phyloP scores from a whole-genome alignment of 2,113 vertebrate species.

The Blennius ocellaris region DNA sequence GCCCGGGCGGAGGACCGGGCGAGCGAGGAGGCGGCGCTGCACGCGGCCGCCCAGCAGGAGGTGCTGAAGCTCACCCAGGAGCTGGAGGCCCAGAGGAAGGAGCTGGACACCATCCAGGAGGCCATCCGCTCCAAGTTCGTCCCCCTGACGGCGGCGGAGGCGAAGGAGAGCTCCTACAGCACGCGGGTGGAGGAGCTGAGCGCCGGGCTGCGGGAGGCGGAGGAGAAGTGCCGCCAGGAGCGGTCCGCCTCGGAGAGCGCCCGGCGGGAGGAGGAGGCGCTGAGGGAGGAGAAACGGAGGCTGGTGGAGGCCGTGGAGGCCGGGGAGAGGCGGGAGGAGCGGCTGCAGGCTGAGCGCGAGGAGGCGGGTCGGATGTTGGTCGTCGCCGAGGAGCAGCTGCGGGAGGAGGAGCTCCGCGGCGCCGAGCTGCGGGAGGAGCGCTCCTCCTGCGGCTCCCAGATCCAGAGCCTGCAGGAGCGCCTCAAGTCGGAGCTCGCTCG shows the following conservation, averaged over 20 bases:
- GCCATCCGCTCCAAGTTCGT: conserved; percentile 91
- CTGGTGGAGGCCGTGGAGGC: conserved; percentile 80
- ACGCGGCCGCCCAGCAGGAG: conserved; percentile 82
- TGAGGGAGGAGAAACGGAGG: conserved; percentile 77
- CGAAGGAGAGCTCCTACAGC: conserved; percentile 84
- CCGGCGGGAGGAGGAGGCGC: conserved; percentile 81
- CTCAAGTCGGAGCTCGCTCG: conserved; percentile 78
- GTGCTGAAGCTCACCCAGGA: conserved; percentile 84
- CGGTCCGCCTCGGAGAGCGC: conserved; percentile 72
- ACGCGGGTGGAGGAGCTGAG: conserved; percentile 80
- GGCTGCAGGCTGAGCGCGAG: conserved; percentile 70
- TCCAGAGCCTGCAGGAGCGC: conserved; percentile 74
- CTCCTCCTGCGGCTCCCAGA: conserved; percentile 72
- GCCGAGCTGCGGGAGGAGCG: conserved; percentile 77
- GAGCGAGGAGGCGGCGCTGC: conserved; percentile 65
- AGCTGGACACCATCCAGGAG: conserved; percentile 93
- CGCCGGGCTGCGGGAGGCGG: conserved; percentile 78
- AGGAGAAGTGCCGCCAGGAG: conserved; percentile 68
- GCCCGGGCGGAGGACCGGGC: conserved; percentile 71
- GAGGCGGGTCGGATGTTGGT: conserved; percentile 78
- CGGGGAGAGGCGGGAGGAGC: conserved; percentile 81
- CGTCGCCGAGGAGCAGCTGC: conserved; percentile 78
- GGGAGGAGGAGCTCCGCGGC: conserved; percentile 66
- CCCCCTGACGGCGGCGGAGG: conserved; percentile 82
- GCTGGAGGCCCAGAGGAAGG: conserved; percentile 90